Percentiles rank a stretch among this genome's conserved stretches.
Evolutionary conservation across 2,888 invertebrate species (phyloP).

Genomic region (Dromius quadrimaculatus): DNA sequence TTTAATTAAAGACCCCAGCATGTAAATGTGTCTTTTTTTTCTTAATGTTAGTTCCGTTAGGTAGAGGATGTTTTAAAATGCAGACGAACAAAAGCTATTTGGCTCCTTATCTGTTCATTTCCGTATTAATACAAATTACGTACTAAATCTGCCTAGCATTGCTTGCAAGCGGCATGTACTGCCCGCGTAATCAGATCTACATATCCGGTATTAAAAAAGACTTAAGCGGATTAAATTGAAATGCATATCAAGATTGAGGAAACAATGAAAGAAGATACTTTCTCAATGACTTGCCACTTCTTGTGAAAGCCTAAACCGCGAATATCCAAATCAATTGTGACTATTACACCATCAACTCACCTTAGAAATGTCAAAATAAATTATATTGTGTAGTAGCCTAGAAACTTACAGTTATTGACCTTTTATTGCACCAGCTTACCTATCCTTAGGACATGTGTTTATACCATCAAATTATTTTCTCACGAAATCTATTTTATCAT

Average conservation of each 20-base stretch:
- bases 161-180: conserved; percentile 45
- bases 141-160: conserved; percentile 49
- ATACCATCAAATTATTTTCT: conserved; percentile 16
- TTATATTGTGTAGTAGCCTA: no score
- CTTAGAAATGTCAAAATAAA: no score
- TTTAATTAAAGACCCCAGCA: conserved; percentile 6
- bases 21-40: conserved; percentile 17
- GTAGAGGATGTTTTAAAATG: conserved; percentile 8
- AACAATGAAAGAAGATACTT: conserved; percentile 42
- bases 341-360: no score
- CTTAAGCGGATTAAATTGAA: conserved; percentile 50
- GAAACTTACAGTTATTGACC: no score
- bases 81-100: conserved; percentile 30
- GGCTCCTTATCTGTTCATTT: conserved; percentile 43
- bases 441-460: no score
- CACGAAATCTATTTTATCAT: conserved; percentile 48
- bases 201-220: conserved; percentile 50
- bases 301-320: conserved; percentile 7
- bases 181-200: conserved; percentile 47
- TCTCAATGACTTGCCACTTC: conserved; percentile 42
- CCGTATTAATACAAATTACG: conserved; percentile 51
- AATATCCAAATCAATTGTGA: no score
- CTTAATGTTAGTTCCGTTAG: background rate
- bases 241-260: conserved; percentile 45
- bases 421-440: no score